phyloP scores from a whole-genome alignment of 2,888 invertebrate genomes.

The Pyralis farinalis region DNA sequence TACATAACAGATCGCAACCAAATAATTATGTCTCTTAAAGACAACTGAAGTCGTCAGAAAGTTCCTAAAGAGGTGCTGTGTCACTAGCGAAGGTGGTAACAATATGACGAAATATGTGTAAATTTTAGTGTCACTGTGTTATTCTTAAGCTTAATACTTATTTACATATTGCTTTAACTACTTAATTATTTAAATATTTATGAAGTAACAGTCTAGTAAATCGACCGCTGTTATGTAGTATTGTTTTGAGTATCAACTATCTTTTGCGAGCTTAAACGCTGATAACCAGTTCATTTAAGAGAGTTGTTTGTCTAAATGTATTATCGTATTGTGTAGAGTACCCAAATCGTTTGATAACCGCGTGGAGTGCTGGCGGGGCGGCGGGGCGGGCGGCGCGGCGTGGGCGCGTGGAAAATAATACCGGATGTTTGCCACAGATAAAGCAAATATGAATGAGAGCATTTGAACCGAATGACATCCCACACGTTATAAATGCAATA shows the following conservation, averaged over 20 bases:
- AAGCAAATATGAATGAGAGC: conserved; percentile 47
- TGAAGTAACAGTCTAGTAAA: conserved; percentile 45
- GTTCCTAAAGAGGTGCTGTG: too few relatives aligned
- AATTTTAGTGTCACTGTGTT: too few relatives aligned
- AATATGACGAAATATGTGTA: too few relatives aligned
- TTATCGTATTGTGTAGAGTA: conserved; percentile 49
- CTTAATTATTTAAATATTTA: conserved; percentile 18
- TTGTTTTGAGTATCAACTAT: conserved; percentile 54
- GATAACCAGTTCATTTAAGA: conserved; percentile 51
- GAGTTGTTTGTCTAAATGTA: conserved; percentile 55
- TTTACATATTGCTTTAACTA: too few relatives aligned
- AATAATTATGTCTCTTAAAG: too few relatives aligned
- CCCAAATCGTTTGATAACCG: conserved; percentile 45
- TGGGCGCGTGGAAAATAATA: conserved; percentile 51
- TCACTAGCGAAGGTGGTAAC: too few relatives aligned
- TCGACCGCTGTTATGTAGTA: conserved; percentile 44
- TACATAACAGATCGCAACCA: too few relatives aligned
- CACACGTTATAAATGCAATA: conserved; percentile 27
- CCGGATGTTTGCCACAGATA: conserved; percentile 72
- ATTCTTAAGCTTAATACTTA: too few relatives aligned
- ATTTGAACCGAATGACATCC: conserved; percentile 6
- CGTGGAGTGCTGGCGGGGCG: conserved; percentile 41
- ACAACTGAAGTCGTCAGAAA: too few relatives aligned
- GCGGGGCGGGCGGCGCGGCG: too few relatives aligned
- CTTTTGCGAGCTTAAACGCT: conserved; percentile 45